phyloP scores from a whole-genome alignment of 2,113 vertebrate species.

The Castor canadensis region DNA sequence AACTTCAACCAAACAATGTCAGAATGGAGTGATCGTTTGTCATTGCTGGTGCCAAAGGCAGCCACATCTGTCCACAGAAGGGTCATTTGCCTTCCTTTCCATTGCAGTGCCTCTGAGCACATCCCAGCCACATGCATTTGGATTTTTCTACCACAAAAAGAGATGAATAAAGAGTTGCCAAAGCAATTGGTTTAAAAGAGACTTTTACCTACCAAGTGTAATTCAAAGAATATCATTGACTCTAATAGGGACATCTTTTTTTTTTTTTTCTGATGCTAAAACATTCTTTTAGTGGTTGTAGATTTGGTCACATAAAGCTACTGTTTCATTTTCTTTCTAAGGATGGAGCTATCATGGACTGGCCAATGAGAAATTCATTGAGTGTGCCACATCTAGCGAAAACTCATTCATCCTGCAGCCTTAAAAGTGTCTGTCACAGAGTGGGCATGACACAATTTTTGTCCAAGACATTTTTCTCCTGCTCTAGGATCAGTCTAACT shows the following conservation, averaged over 20 bases:
- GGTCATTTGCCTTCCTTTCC: background rate
- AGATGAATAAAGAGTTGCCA: background rate
- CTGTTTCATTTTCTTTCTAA: background rate
- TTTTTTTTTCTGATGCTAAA: background rate
- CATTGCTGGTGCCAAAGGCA: rapidly evolving
- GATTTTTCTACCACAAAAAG: background rate
- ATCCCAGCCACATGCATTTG: background rate
- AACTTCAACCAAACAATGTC: background rate
- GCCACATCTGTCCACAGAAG: rapidly evolving
- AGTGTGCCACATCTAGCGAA: background rate
- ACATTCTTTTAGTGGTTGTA: background rate
- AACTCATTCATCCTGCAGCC: background rate
- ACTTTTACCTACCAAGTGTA: background rate
- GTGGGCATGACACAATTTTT: background rate
- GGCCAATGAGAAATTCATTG: background rate
- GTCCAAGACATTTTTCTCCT: background rate
- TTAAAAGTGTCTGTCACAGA: background rate
- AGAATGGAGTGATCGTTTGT: background rate
- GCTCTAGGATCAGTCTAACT: background rate
- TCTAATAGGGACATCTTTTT: background rate
- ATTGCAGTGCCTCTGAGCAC: background rate
- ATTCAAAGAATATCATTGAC: background rate
- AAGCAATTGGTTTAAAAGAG: background rate
- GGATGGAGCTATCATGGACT: background rate
- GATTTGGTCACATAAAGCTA: background rate